Evolutionary conservation across 2,797 vertebrate genomes (phyloP).

Genomic region (Dromococcyx pavoninus): DNA sequence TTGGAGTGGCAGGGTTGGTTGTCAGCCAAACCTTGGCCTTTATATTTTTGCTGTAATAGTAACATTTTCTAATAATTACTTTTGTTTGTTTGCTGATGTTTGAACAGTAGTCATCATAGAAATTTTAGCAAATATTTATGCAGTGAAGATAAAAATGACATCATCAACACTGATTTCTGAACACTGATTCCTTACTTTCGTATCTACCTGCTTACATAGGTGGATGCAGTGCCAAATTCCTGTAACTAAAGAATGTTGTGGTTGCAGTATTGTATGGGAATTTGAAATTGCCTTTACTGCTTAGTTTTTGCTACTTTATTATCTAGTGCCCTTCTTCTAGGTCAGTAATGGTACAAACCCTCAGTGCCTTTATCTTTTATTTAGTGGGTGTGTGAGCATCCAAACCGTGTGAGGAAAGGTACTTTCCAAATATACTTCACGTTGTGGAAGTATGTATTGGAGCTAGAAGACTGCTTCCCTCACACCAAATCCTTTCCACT

Average conservation of each 20-base stretch:
- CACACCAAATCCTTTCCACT: neutral
- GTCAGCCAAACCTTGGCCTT: neutral
- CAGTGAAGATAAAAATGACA: neutral
- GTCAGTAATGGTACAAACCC: neutral
- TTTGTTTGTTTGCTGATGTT: neutral
- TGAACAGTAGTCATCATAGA: neutral
- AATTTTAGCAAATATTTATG: neutral
- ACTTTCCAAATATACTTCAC: neutral
- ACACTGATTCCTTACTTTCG: neutral
- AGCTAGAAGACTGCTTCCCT: neutral
- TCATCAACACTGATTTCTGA: neutral
- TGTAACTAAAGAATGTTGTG: neutral
- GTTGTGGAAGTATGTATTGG: neutral
- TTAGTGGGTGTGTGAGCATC: neutral
- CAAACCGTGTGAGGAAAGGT: neutral
- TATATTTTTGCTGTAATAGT: neutral
- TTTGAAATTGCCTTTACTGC: slow-evolving; percentile 73
- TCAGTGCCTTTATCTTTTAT: neutral
- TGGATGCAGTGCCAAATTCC: neutral
- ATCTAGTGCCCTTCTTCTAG: slow-evolving; percentile 64
- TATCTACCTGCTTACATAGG: neutral
- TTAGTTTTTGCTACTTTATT: slow-evolving; percentile 56
- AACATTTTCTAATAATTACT: neutral
- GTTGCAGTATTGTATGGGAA: slow-evolving; percentile 70
- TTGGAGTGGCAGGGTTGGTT: neutral